Evolutionary conservation across 2,113 vertebrate genomes (phyloP), one percentile per base, ranked within the genome.

Genomic region (Saguinus imperator): DNA sequence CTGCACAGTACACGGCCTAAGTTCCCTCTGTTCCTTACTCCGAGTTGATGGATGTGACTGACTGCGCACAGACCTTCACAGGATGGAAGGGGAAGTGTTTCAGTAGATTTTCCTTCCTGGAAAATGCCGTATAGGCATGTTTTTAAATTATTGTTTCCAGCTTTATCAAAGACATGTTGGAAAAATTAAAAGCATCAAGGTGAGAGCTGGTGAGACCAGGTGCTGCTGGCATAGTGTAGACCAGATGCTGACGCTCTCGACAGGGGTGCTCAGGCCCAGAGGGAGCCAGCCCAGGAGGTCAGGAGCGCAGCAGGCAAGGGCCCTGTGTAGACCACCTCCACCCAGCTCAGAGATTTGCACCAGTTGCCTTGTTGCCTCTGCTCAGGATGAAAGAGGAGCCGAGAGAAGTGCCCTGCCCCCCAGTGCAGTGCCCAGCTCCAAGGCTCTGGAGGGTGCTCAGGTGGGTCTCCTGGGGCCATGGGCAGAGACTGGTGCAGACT

Each of bases 321-420:
- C 93, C 66, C 43, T 66, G 91, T 57, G 79, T 11, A 68, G 61
- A 66, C 32, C 92, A 3, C 68, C 61, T 2, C 7, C 9, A 0
- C 10, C 48, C 8, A 45, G 83, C 81, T 90, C 20, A 8, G 91
- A 94, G 90, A 92, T 80, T 89, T 83, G 96, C 87, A 94, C 72
- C 89, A 25, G 7, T n/a, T 8, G 12, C 66, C 88, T 98, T 89
- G 75, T 12, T 35, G 70, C 82, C 90, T 86, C 86, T 79, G 87
- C 97, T 98, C 98, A 97, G 98, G 98, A 94, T 70, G 61, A 88
- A 96, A 23, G 95, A 57, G n/a, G 75, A 70, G 77, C 40, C 0
- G 2, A 40, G 77, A 50, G 75, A 37, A 21, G n/a, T 20, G 13
- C 89, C 75, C 77, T 40, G 12, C 27, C 16, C 9, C n/a, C 35